Evolutionary conservation across 2,888 invertebrate genomes (phyloP), one percentile per base, ranked within the genome.

Genomic region (Chalcis sispes): DNA sequence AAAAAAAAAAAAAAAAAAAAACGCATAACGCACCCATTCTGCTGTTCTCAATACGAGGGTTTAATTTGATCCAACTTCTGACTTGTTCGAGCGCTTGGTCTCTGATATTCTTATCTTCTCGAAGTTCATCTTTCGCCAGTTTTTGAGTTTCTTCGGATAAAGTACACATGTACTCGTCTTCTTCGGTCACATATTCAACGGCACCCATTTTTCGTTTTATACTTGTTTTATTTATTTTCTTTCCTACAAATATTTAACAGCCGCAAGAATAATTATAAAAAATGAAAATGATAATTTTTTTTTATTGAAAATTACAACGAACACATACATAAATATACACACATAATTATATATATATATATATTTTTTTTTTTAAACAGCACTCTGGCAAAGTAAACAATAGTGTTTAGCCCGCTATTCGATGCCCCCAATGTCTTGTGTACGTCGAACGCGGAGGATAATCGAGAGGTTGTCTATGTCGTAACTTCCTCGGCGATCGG

Each of bases 21-120:
- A n/a, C n/a, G n/a, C n/a, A n/a, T n/a, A 15, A 40, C 89, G 89
- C 87, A 94, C 94, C 94, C 88, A 94, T 90, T 82, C 95, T 90
- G 79, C 93, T 91, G 80, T 93, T 92, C 82, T 90, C 89, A 77
- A 95, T 93, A 82, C 93, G 92, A 0, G 93, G 93, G 84, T 94
- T 94, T 84, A 93, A 91, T 79, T 91, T 91, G 82, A 94, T 91
- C 94, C 94, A 95, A 82, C 91, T 92, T 59, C 94, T 90, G 81
- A 94, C 88, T 15, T 94, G 91, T 13, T 90, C 90, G 61, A 95
- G 88, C 0, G 94, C 93, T 83, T 94, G 92, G 2, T 91, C 90
- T 74, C 94, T 90, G 5, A 91, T 89, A 77, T 90, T 91, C 18
- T 91, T 90, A n/a, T 93, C 93, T 85, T 95, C 95, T 29, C 94